Conservation (phyloP, 2,888 invertebrate genomes). For the Phengaris alcon region DNA sequence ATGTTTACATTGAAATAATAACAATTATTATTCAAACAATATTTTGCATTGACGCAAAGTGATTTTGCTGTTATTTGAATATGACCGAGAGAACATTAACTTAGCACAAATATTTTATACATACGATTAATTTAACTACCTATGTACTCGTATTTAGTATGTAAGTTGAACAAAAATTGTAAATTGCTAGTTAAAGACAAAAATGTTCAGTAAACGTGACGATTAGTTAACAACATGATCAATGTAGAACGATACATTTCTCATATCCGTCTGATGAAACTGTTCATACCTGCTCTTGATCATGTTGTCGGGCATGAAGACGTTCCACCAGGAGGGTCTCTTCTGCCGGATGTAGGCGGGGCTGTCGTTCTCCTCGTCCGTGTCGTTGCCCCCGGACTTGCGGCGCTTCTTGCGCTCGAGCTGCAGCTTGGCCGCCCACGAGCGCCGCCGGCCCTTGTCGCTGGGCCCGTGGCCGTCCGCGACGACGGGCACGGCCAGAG, state of each 20-base stretch:
- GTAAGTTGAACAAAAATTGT: constrained; percentile 9
- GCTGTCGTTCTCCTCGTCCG: constrained; percentile 66
- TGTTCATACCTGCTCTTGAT: constrained; percentile 81
- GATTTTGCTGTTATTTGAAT: not conserved
- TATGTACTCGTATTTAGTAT: not conserved
- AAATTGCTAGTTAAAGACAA: constrained; percentile 17
- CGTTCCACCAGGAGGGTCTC: constrained; percentile 93
- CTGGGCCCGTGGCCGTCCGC: constrained; percentile 57
- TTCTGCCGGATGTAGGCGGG: constrained; percentile 82
- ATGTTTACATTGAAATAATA: not conserved
- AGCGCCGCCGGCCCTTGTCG: constrained; percentile 81
- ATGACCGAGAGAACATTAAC: not conserved
- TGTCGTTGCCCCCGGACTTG: constrained; percentile 74
- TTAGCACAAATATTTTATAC: constrained; percentile 1
- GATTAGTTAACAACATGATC: not conserved
- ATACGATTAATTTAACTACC: not conserved
- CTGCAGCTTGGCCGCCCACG: constrained; percentile 79
- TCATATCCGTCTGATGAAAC: not conserved
- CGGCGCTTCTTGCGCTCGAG: constrained; percentile 77
- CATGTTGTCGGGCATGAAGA: constrained; percentile 88
- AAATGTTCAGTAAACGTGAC: not conserved
- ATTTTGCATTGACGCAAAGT: not conserved
- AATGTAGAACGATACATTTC: not conserved
- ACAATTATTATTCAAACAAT: not conserved
- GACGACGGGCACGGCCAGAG: constrained; percentile 63